A percentile compares a stretch with the other conserved stretches of the same genome.
Conservation (phyloP, 1,140 invertebrate species). For the Anastrepha ludens region DNA sequence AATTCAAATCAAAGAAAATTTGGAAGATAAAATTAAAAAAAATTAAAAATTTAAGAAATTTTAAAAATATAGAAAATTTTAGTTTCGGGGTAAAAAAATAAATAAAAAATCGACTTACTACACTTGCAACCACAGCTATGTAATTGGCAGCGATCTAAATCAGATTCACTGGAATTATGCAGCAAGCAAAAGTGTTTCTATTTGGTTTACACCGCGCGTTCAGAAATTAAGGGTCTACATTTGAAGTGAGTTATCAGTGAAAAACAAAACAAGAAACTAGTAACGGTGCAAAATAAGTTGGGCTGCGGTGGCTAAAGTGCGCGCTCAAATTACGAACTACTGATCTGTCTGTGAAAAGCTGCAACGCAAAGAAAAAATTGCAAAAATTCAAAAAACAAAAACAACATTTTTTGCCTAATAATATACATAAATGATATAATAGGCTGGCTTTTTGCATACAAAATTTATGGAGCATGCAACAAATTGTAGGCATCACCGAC, state of each 20-base stretch:
- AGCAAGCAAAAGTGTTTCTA: neutral
- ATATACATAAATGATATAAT: conserved; percentile 15
- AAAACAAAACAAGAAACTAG: neutral
- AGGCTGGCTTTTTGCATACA: neutral
- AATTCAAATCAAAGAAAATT: neutral
- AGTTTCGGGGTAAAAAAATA: too few species aligned
- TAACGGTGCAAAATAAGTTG: neutral
- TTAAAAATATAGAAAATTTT: too few species aligned
- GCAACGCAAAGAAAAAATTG: neutral
- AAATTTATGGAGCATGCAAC: conserved; percentile 8
- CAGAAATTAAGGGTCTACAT: neutral
- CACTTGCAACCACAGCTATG: too few species aligned
- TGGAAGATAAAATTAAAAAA: neutral
- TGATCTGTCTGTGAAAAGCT: neutral
- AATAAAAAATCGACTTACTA: too few species aligned
- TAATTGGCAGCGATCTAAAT: neutral
- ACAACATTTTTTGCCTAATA: neutral
- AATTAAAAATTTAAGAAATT: neutral
- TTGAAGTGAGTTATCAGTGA: neutral
- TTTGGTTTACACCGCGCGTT: neutral
- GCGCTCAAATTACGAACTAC: conserved; percentile 27
- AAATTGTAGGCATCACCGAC: neutral
- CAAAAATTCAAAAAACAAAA: neutral
- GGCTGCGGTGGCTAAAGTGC: too few species aligned
- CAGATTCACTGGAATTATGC: neutral